These are phyloP conservation scores for Hydrozoanthus tunicans DNA, from an alignment of 64 coral and sea anemone genomes.

Conservation along the genomic window DNA sequence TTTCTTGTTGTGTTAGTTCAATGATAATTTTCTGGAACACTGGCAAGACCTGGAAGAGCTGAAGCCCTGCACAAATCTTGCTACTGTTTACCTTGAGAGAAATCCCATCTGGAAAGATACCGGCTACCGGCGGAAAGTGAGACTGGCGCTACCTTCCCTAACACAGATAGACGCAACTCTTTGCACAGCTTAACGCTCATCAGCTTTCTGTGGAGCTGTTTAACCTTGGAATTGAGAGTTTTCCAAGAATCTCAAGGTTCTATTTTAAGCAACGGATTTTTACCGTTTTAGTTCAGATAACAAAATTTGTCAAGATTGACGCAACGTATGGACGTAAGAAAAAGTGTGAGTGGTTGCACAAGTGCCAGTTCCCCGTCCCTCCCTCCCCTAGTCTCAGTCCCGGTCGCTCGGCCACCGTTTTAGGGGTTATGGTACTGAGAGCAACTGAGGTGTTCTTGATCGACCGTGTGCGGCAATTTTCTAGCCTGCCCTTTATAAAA, in stretches of 20 bases:
- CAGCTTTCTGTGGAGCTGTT: neutral
- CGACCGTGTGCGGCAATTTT: too few species aligned
- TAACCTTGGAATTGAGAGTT: neutral
- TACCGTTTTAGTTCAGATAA: neutral
- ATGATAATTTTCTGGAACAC: slow-evolving; percentile 82
- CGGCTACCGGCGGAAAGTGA: slow-evolving; percentile 93
- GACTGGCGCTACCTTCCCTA: slow-evolving; percentile 81
- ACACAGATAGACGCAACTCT: slow-evolving; percentile 97
- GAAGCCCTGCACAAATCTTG: slow-evolving; percentile 69
- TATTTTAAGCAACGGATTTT: neutral
- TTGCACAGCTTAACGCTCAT: slow-evolving; percentile 24
- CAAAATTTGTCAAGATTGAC: slow-evolving; percentile 8
- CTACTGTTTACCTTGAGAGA: slow-evolving; percentile 92
- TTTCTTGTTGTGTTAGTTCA: slow-evolving; percentile 78
- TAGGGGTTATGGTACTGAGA: too few species aligned
- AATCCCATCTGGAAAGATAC: slow-evolving; percentile 86
- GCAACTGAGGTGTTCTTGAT: too few species aligned
- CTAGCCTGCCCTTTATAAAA: too few species aligned
- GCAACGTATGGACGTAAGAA: too few species aligned
- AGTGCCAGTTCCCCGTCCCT: too few species aligned
- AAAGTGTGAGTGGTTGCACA: too few species aligned
- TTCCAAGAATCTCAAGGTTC: neutral
- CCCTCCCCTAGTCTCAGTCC: too few species aligned
- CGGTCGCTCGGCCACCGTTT: too few species aligned
- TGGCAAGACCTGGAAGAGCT: slow-evolving; percentile 95